Percentiles rank a stretch among this genome's conserved stretches.
These are phyloP conservation scores for Synergus japonicus DNA, from an alignment of 2,888 invertebrate species.

Conservation along the genomic window DNA sequence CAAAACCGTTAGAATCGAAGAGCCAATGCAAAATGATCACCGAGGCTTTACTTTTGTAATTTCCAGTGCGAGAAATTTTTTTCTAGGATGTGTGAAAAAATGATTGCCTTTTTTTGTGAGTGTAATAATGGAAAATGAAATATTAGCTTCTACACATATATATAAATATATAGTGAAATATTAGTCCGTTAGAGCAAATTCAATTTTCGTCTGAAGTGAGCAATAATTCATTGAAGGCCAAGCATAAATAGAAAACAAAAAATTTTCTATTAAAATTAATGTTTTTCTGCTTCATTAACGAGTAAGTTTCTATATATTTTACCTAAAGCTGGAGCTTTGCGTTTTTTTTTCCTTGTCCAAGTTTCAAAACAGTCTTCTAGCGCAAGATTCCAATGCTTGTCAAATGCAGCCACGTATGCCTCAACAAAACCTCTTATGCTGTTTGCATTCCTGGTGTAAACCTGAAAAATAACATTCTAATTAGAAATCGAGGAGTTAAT, in stretches of 20 bases:
- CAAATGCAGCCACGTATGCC: conserved; percentile 91
- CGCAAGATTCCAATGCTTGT: conserved; percentile 96
- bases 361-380: conserved; percentile 90
- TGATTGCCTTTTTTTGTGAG: background rate
- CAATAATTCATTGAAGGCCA: too few relatives aligned
- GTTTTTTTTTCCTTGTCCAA: conserved; percentile 84
- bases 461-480: conserved; percentile 77
- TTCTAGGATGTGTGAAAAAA: background rate
- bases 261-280: too few relatives aligned
- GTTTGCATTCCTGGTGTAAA: conserved; percentile 85
- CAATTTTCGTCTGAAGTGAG: too few relatives aligned
- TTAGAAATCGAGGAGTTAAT: background rate
- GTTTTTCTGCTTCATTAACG: conserved; percentile 17
- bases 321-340: conserved; percentile 83
- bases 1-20: conserved; percentile 38
- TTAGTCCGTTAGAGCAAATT: too few relatives aligned
- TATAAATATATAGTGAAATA: too few relatives aligned
- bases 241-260: too few relatives aligned
- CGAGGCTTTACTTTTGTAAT: conserved; percentile 1
- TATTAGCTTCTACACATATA: too few relatives aligned
- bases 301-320: conserved; percentile 53
- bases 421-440: conserved; percentile 88
- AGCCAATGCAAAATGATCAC: background rate
- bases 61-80: background rate
- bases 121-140: background rate